These are phyloP conservation scores for Dilophus febrilis DNA, from an alignment of 2,888 invertebrate genomes.

Conservation along the genomic window DNA sequence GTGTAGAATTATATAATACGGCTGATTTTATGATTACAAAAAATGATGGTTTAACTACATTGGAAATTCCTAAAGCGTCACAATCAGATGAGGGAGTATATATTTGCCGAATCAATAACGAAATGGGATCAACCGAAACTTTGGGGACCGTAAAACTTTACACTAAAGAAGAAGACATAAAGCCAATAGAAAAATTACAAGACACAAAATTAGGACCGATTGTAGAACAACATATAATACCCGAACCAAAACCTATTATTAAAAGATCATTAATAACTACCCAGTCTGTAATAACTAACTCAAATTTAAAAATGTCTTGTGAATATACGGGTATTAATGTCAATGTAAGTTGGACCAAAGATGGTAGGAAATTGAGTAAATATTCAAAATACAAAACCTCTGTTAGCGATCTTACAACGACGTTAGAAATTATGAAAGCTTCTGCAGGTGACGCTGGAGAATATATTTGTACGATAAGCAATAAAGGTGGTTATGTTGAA, in stretches of 20 bases:
- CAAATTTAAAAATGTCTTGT: too few species aligned
- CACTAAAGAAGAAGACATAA: too few species aligned
- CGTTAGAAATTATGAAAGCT: constrained; percentile 53
- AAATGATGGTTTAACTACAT: constrained; percentile 47
- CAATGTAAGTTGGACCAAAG: too few species aligned
- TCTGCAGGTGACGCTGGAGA: constrained; percentile 54
- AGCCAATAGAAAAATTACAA: too few species aligned
- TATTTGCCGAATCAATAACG: constrained; percentile 57
- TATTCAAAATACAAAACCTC: constrained; percentile 19
- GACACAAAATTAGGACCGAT: too few species aligned
- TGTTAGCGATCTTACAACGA: constrained; percentile 44
- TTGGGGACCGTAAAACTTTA: too few species aligned
- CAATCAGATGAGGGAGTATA: constrained; percentile 60
- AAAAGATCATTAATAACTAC: too few species aligned
- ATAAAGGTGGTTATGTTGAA: constrained; percentile 33
- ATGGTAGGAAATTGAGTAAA: constrained; percentile 35
- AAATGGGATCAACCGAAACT: constrained; percentile 51
- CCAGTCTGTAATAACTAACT: too few species aligned
- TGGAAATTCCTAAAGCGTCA: constrained; percentile 53
- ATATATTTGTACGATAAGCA: constrained; percentile 64
- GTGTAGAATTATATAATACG: constrained; percentile 29
- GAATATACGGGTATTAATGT: too few species aligned
- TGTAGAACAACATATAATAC: too few species aligned
- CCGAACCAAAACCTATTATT: too few species aligned
- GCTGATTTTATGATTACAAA: constrained; percentile 35